Conservation (phyloP, 2,797 vertebrate species). For the Hozukius guyotensis region DNA sequence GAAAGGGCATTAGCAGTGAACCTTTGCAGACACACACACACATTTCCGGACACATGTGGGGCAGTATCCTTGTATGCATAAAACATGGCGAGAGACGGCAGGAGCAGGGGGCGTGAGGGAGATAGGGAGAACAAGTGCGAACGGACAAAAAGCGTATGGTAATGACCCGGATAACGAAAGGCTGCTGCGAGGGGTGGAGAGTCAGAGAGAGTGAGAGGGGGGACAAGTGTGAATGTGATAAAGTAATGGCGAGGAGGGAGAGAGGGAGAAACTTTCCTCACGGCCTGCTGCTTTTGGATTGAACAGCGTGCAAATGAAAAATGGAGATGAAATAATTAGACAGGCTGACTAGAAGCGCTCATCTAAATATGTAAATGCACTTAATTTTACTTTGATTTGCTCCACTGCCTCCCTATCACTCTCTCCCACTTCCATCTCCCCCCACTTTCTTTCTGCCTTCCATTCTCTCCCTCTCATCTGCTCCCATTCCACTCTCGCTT, state of each 20-base stretch:
- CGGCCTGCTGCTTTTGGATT: constrained; percentile 71
- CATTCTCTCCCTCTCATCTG: constrained; percentile 54
- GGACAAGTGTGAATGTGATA: constrained; percentile 56
- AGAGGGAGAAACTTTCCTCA: constrained; percentile 67
- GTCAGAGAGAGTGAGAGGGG: constrained; percentile 32
- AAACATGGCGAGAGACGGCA: constrained; percentile 70
- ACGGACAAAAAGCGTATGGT: constrained; percentile 74
- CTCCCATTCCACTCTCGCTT: constrained; percentile 43
- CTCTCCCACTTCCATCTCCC: constrained; percentile 45
- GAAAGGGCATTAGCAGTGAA: constrained; percentile 59
- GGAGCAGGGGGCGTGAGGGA: constrained; percentile 50
- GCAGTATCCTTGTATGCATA: constrained; percentile 63
- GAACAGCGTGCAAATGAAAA: constrained; percentile 77
- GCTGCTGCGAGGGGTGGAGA: constrained; percentile 45
- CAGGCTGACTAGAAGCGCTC: constrained; percentile 82
- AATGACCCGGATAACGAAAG: constrained; percentile 76
- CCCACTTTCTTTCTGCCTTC: constrained; percentile 37
- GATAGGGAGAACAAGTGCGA: constrained; percentile 71
- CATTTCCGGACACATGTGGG: constrained; percentile 52
- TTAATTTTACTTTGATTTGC: constrained; percentile 87
- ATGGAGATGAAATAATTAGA: constrained; percentile 88
- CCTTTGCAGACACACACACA: constrained; percentile 40
- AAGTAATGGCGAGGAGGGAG: constrained; percentile 55
- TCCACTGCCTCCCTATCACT: constrained; percentile 73
- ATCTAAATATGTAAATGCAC: constrained; percentile 89